Conservation (phyloP, 2,113 vertebrate species). For the Bostrychus sinensis region DNA sequence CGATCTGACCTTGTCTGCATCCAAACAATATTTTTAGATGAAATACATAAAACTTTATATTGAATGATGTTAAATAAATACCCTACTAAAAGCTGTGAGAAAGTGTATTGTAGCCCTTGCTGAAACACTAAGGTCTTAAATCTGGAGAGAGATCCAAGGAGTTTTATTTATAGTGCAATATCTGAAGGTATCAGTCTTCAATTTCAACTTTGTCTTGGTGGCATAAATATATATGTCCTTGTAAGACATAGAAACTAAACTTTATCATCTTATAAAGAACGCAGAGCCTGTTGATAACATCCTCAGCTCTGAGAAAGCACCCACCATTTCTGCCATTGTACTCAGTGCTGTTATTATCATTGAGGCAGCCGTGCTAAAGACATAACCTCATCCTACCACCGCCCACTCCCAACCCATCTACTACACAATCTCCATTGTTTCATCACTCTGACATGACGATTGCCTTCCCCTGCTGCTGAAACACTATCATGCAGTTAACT, state of each 20-base stretch:
- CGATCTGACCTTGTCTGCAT: no score
- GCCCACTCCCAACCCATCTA: constrained; percentile 40
- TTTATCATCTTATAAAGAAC: not conserved
- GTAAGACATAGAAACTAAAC: not conserved
- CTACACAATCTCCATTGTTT: constrained; percentile 57
- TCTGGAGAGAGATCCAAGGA: no score
- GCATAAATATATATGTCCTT: no score
- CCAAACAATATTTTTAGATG: no score
- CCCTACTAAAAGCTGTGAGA: no score
- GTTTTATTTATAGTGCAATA: no score
- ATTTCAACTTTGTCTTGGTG: no score
- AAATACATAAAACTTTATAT: no score
- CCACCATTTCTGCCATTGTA: constrained; percentile 12
- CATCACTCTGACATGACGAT: constrained; percentile 46
- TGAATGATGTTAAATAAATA: no score
- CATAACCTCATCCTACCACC: constrained; percentile 54
- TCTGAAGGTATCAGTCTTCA: no score
- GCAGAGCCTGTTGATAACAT: constrained; percentile 12
- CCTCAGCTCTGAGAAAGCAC: constrained; percentile 6
- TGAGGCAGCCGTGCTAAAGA: constrained; percentile 48
- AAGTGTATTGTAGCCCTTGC: no score
- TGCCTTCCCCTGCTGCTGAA: constrained; percentile 31
- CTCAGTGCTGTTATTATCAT: constrained; percentile 47
- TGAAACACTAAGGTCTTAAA: no score
- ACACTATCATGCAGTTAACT: constrained; percentile 37